These are phyloP conservation scores for Heteronetta atricapilla DNA, from an alignment of 2,113 vertebrate species.

Conservation along the genomic window DNA sequence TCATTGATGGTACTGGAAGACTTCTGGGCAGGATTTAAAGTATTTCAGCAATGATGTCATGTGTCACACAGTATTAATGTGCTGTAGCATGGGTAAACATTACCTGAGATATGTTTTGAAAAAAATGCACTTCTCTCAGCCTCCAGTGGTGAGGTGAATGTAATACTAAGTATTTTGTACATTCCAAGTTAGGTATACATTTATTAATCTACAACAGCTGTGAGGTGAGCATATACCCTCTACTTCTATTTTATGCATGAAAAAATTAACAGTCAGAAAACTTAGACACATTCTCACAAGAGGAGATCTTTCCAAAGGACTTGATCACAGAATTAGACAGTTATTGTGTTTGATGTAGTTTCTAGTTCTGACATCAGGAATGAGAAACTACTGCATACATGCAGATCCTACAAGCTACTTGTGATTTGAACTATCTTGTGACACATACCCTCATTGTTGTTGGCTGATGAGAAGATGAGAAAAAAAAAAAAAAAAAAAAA, in stretches of 20 bases:
- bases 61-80: neutral
- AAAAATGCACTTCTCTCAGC: neutral
- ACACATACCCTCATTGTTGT: neutral
- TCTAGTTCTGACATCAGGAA: neutral
- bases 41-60: neutral
- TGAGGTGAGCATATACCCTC: neutral
- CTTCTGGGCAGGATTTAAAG: neutral
- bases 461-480: neutral
- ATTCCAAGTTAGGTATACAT: neutral
- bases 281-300: neutral
- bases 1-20: rapidly evolving
- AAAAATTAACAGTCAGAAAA: neutral
- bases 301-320: neutral
- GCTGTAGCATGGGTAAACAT: neutral
- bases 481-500: no score
- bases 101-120: neutral
- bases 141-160: neutral
- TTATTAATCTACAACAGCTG: neutral
- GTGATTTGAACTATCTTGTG: neutral
- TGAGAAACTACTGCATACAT: neutral
- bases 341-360: rapidly evolving
- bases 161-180: neutral
- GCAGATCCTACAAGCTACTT: neutral
- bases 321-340: neutral
- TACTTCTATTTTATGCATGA: neutral